Evolutionary conservation across 2,113 vertebrate species (phyloP), one percentile per base, ranked within the genome.

Genomic region (Etia nguti): DNA sequence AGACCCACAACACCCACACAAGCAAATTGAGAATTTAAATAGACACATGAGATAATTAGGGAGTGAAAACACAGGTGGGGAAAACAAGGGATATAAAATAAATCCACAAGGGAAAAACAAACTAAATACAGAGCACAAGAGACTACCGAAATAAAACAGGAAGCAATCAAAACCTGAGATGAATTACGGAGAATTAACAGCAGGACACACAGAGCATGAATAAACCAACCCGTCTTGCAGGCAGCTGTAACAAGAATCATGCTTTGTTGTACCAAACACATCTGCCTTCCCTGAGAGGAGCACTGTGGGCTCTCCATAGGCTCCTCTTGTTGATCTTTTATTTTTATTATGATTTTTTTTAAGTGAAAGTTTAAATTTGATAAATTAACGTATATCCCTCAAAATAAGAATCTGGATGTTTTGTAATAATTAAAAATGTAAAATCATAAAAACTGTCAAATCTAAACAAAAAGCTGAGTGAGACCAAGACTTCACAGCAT

Each of bases 191-290:
- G 55, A 57, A 26, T 57, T 59, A 29, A 29, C 13, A 59, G 2
- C 1, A 29, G 56, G 56, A 59, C 24, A 57, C 55, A 26, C 55
- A 8, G 13, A 26, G 55, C 55, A 57, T 57, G 55, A 57, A 57
- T 29, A 5, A 24, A 57, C 24, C 6, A 1, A 57, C 22, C 11
- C 3, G 22, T 57, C 22, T 26, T 0, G 0, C 55, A 57, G 55
- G 55, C 55, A 29, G 56, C 29, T 57, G 56, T 3, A 29, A 15
- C 24, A 57, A 29, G 56, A 29, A 57, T 16, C 56, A 3, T 15
- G 55, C 24, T 57, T 57, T 57, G 56, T 57, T 29, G 24, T 57
- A 29, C 13, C 55, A 57, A 57, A 57, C 1, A 57, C 7, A 7
- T 5, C 6, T 29, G 24, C 56, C 29, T 57, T 26, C 24, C 55